These are phyloP conservation scores for Toxotes lorentzi DNA, from an alignment of 2,797 vertebrate species.

Conservation along the genomic window DNA sequence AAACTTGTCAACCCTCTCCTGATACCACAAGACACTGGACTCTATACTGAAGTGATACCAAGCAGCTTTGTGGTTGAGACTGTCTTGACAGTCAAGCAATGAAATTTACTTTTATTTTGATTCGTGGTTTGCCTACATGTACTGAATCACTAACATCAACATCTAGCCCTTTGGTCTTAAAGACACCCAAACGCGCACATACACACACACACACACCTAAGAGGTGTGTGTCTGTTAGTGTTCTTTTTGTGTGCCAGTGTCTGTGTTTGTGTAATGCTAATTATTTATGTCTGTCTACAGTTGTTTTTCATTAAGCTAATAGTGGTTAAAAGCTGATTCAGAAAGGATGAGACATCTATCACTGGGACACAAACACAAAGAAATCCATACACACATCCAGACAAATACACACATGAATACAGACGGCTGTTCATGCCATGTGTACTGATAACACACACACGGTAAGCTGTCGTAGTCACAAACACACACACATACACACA, in stretches of 20 bases:
- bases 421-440: slow-evolving; percentile 26
- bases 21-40: not conserved
- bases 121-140: slow-evolving; percentile 15
- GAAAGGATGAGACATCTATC: slow-evolving; percentile 71
- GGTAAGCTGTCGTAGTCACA: not conserved
- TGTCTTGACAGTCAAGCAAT: not conserved
- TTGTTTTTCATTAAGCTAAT: slow-evolving; percentile 82
- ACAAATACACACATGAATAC: slow-evolving; percentile 28
- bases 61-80: slow-evolving; percentile 3
- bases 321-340: slow-evolving; percentile 78
- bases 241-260: slow-evolving; percentile 4
- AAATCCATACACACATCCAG: slow-evolving; percentile 63
- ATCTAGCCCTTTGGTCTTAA: not conserved
- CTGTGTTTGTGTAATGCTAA: slow-evolving; percentile 51
- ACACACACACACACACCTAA: not conserved
- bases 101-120: slow-evolving; percentile 14
- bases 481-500: slow-evolving; percentile 21
- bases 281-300: slow-evolving; percentile 71
- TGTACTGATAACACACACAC: slow-evolving; percentile 14
- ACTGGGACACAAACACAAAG: slow-evolving; percentile 66
- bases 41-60: not conserved
- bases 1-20: not conserved
- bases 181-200: not conserved
- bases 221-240: slow-evolving; percentile 43
- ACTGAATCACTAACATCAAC: slow-evolving; percentile 19